Percentiles rank a stretch among this genome's conserved stretches.
phyloP scores from a whole-genome alignment of 2,797 vertebrate genomes.

The Cephalopachus bancanus region DNA sequence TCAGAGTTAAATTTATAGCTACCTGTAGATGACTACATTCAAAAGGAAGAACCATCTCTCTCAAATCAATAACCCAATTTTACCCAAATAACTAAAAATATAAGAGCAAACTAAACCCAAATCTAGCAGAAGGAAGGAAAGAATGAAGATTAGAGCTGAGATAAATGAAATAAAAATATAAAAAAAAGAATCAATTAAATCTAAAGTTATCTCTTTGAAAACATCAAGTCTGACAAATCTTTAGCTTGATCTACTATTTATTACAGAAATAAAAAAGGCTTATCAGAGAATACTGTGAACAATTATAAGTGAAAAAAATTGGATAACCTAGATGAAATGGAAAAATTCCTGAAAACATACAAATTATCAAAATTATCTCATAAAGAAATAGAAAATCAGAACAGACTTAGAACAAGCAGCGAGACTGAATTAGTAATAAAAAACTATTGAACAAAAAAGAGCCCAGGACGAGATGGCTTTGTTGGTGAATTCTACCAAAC shows the following conservation, averaged over 20 bases:
- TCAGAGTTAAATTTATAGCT: constrained; percentile 50
- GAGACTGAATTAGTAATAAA: constrained; percentile 31
- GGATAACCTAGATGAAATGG: not conserved
- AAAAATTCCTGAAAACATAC: constrained; percentile 3
- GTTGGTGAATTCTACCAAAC: constrained; percentile 37
- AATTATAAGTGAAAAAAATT: not conserved
- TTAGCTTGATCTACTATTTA: not conserved
- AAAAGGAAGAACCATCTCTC: not conserved
- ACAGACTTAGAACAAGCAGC: not conserved
- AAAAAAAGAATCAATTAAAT: not conserved
- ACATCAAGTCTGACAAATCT: not conserved
- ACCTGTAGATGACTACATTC: not conserved
- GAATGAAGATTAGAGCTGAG: not conserved
- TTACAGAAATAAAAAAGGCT: constrained; percentile 44
- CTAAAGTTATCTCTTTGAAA: constrained; percentile 41
- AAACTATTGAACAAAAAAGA: constrained; percentile 12
- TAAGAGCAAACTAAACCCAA: constrained; percentile 20
- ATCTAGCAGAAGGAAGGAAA: not conserved
- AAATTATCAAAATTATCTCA: not conserved
- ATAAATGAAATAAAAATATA: not conserved
- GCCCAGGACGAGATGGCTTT: not conserved
- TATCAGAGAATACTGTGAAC: not conserved
- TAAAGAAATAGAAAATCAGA: constrained; percentile 33
- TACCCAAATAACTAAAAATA: constrained; percentile 39
- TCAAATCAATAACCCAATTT: constrained; percentile 19